Percentiles rank a stretch among this genome's conserved stretches.
Evolutionary conservation across 2,797 vertebrate genomes (phyloP).

Genomic region (Poecilia velifera): DNA sequence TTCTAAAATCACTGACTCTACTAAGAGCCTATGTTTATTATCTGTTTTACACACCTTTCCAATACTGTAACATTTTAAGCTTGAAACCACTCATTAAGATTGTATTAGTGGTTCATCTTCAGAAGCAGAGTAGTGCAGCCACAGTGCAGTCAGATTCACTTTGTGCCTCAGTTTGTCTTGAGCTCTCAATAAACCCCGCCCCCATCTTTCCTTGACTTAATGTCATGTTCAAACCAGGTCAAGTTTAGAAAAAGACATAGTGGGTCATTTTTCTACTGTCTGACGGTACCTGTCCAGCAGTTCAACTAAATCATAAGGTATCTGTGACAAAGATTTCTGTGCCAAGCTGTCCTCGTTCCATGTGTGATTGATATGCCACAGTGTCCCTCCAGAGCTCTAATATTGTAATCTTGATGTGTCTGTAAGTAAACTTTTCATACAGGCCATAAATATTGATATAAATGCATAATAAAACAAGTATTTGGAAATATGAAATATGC

Average conservation of each 20-base stretch:
- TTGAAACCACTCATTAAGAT: neutral
- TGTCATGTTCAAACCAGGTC: slow-evolving; percentile 7
- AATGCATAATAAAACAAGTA: slow-evolving; percentile 36
- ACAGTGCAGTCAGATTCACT: neutral
- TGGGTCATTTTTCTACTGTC: neutral
- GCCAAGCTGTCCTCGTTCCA: slow-evolving; percentile 9
- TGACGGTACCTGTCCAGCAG: slow-evolving; percentile 8
- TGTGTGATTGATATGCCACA: slow-evolving; percentile 2
- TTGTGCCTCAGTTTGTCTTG: neutral
- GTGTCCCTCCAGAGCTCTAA: neutral
- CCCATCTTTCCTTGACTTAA: slow-evolving; percentile 6
- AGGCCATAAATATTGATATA: slow-evolving; percentile 43
- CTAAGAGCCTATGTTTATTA: too few species aligned
- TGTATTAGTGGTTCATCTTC: neutral
- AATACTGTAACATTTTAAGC: neutral
- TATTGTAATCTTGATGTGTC: slow-evolving; percentile 24
- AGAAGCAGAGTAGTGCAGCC: neutral
- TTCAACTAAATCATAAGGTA: neutral
- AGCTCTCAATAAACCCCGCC: slow-evolving; percentile 1
- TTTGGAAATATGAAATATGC: slow-evolving; percentile 24
- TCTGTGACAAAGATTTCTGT: slow-evolving; percentile 12
- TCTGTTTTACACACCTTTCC: neutral
- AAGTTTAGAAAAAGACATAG: slow-evolving; percentile 16
- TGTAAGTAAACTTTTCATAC: slow-evolving; percentile 39
- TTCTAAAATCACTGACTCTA: neutral